These are phyloP conservation scores for Engystomops pustulosus DNA, from an alignment of 2,113 vertebrate genomes.

Conservation along the genomic window DNA sequence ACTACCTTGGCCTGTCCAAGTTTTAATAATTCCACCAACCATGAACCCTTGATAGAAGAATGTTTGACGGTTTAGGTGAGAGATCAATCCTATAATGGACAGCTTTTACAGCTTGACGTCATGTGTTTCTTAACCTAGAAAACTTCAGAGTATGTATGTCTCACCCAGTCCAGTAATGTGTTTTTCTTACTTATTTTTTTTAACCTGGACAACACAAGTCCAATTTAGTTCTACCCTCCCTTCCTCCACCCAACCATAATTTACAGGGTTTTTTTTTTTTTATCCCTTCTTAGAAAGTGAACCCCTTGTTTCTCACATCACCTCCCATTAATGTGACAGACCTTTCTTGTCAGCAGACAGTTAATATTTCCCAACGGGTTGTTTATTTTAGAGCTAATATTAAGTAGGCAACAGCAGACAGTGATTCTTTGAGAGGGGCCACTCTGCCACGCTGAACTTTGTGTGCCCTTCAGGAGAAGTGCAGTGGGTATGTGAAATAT, in stretches of 20 bases:
- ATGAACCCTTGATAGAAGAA: slow-evolving; percentile 9
- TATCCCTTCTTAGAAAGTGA: not conserved
- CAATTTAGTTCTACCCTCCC: not conserved
- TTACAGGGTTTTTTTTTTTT: not conserved
- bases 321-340: slow-evolving; percentile 37
- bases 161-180: not conserved
- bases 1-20: not conserved
- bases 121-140: not conserved
- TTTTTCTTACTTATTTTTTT: not conserved
- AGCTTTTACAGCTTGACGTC: not conserved
- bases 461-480: slow-evolving; percentile 45
- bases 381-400: slow-evolving; percentile 51
- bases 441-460: slow-evolving; percentile 46
- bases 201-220: not conserved
- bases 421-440: slow-evolving; percentile 52
- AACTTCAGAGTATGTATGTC: not conserved
- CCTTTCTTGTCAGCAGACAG: slow-evolving; percentile 42
- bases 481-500: too few species aligned
- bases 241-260: not conserved
- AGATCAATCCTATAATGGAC: not conserved
- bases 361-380: slow-evolving; percentile 43
- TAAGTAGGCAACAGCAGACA: slow-evolving; percentile 49
- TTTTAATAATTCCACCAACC: slow-evolving; percentile 28
- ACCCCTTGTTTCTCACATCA: slow-evolving; percentile 7
- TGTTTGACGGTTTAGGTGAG: slow-evolving; percentile 11